Evolutionary conservation across 2,113 vertebrate species (phyloP).

Genomic region (Vimba vimba): DNA sequence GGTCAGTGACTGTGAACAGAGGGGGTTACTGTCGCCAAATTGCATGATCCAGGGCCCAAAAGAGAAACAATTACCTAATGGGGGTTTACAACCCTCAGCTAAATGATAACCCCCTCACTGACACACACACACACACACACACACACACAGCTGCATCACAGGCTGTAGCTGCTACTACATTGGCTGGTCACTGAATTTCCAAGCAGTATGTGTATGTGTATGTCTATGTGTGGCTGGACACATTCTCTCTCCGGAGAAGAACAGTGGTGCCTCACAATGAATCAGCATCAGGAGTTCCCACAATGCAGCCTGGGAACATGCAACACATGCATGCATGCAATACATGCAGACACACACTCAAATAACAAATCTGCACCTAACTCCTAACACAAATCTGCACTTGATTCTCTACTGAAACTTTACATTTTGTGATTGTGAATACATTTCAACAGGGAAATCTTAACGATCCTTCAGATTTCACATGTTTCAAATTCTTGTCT

Average conservation of each 20-base stretch:
- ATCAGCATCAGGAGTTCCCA: slow-evolving; percentile 42
- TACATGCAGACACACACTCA: neutral
- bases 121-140: slow-evolving; percentile 22
- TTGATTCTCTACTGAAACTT: neutral
- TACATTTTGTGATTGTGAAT: neutral
- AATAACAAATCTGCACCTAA: no score
- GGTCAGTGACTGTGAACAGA: neutral
- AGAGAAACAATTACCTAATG: slow-evolving; percentile 42
- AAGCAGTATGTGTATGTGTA: neutral
- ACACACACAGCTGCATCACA: neutral
- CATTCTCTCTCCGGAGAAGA: slow-evolving; percentile 31
- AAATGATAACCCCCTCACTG: slow-evolving; percentile 41
- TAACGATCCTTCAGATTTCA: no score
- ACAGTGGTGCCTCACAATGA: slow-evolving; percentile 44
- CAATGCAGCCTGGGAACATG: slow-evolving; percentile 14
- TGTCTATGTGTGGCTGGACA: neutral
- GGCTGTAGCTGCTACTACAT: neutral
- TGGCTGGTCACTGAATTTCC: neutral
- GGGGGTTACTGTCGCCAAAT: slow-evolving; percentile 14
- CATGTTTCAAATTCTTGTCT: neutral
- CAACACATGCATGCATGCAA: neutral
- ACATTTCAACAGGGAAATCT: neutral
- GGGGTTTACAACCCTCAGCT: slow-evolving; percentile 33
- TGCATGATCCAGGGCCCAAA: slow-evolving; percentile 38
- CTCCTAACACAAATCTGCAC: no score